These are phyloP conservation scores for Caenorhabditis sinica DNA, from an alignment of 2,888 invertebrate genomes.

Conservation along the genomic window DNA sequence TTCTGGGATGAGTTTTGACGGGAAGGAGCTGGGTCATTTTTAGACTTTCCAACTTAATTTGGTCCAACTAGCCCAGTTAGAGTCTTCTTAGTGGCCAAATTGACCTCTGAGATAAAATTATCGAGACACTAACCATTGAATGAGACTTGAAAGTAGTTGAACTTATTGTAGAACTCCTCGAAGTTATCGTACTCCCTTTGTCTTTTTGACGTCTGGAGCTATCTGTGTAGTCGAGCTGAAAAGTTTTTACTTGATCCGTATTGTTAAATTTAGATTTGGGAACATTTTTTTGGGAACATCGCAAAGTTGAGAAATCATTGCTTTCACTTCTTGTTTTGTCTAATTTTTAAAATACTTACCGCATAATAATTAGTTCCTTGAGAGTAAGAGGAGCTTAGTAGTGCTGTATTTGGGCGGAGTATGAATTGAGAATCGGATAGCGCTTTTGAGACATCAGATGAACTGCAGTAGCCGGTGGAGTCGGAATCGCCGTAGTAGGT, in stretches of 20 bases:
- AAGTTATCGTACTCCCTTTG: conserved; percentile 51
- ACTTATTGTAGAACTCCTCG: conserved; percentile 56
- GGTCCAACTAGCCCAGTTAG: too few species aligned
- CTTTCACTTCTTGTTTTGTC: background rate
- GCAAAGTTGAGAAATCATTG: too few species aligned
- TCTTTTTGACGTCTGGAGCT: conserved; percentile 26
- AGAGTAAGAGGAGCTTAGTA: conserved; percentile 49
- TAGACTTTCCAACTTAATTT: too few species aligned
- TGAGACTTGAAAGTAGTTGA: conserved; percentile 50
- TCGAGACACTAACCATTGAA: conserved; percentile 30
- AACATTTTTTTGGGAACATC: too few species aligned
- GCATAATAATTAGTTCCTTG: conserved; percentile 54
- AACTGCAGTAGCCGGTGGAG: conserved; percentile 69
- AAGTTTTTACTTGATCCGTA: too few species aligned
- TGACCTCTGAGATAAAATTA: background rate
- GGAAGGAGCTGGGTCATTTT: too few species aligned
- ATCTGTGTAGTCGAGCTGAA: conserved; percentile 49
- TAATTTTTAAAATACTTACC: conserved; percentile 8
- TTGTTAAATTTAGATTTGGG: too few species aligned
- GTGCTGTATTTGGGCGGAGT: conserved; percentile 63
- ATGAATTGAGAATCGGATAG: conserved; percentile 73
- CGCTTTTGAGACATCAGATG: conserved; percentile 64
- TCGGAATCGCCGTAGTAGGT: conserved; percentile 70
- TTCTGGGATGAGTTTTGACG: too few species aligned
- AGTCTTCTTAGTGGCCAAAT: too few species aligned